Percentiles rank a stretch among this genome's conserved stretches.
phyloP scores from a whole-genome alignment of 53 echinoderm and acorn worm species.

The Paracentrotus lividus region DNA sequence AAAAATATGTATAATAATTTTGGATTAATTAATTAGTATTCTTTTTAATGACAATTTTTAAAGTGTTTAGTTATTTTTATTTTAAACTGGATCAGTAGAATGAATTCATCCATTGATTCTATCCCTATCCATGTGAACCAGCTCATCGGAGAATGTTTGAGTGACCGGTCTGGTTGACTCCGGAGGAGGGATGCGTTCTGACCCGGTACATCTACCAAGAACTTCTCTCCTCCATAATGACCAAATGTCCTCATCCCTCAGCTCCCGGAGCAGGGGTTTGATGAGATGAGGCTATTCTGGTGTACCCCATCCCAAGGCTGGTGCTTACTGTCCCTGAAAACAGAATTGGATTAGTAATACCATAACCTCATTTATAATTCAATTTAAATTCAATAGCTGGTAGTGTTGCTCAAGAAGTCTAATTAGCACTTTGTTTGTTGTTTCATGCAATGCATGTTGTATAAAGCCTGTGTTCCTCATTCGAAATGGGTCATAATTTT shows the following conservation, averaged over 20 bases:
- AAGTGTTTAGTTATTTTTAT: too few relatives aligned
- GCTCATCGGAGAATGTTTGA: neutral
- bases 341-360: neutral
- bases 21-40: too few relatives aligned
- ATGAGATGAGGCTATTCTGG: conserved; percentile 9
- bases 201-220: conserved; percentile 21
- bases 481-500: too few relatives aligned
- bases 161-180: conserved; percentile 24
- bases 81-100: neutral
- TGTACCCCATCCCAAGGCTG: neutral
- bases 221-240: conserved; percentile 26
- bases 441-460: neutral
- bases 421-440: neutral
- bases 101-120: neutral
- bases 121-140: conserved; percentile 39
- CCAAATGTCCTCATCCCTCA: conserved; percentile 46
- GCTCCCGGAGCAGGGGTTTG: neutral
- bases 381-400: neutral
- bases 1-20: too few relatives aligned
- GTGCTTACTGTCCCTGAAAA: conserved; percentile 50
- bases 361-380: neutral
- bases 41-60: too few relatives aligned
- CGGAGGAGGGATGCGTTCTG: conserved; percentile 4
- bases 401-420: neutral
- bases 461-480: too few relatives aligned